Conservation (phyloP, 2,797 vertebrate species). For the Bradypus variegatus region DNA sequence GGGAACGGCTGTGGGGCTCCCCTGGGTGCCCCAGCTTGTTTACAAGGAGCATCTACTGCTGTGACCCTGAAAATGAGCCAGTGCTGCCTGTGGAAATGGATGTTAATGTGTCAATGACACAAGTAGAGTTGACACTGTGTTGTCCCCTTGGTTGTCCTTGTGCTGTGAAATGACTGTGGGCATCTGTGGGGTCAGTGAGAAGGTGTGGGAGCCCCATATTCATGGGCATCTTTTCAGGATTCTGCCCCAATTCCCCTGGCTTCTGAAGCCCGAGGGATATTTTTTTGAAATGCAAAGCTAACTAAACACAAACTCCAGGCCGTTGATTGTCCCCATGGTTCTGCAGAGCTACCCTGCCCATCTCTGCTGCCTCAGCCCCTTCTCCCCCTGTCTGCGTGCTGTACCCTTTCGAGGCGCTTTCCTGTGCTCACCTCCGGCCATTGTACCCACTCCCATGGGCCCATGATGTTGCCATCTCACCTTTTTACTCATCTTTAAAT, state of each 20-base stretch:
- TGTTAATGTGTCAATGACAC: not conserved
- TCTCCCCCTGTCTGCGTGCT: rapidly evolving
- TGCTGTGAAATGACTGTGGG: rapidly evolving
- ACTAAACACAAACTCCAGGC: no score
- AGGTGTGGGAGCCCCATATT: rapidly evolving
- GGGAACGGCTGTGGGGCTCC: rapidly evolving
- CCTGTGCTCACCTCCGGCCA: not conserved
- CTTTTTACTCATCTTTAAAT: not conserved
- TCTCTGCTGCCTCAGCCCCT: not conserved
- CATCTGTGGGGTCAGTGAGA: rapidly evolving
- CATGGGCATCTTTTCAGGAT: rapidly evolving
- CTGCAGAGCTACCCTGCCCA: no score
- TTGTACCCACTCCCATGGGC: no score
- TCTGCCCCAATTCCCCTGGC: not conserved
- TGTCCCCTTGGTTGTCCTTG: not conserved
- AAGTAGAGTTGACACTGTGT: rapidly evolving
- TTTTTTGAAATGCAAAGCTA: not conserved
- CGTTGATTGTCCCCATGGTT: not conserved
- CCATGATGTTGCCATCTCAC: not conserved
- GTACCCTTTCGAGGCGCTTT: no score
- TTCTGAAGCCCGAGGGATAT: not conserved
- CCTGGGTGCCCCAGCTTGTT: not conserved
- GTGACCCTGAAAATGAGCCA: not conserved
- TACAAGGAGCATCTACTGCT: not conserved
- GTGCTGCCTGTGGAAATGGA: rapidly evolving